These are phyloP conservation scores for Drosophila cracens DNA, from an alignment of 2,888 invertebrate genomes.

Conservation along the genomic window DNA sequence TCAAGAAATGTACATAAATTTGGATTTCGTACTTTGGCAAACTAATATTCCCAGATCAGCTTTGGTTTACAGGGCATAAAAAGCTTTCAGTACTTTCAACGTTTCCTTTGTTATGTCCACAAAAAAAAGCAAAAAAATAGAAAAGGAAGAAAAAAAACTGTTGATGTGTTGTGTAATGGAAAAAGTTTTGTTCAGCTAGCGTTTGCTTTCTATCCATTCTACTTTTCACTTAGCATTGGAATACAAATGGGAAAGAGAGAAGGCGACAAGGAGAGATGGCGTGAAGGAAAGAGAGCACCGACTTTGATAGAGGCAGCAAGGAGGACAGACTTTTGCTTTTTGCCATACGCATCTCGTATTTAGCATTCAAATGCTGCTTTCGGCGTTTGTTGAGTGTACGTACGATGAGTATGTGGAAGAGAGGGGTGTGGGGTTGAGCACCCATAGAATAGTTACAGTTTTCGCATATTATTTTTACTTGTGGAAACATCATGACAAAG, in stretches of 20 bases:
- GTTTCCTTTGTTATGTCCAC: slow-evolving; percentile 70
- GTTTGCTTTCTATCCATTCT: slow-evolving; percentile 73
- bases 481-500: slow-evolving; percentile 26
- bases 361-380: slow-evolving; percentile 45
- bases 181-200: slow-evolving; percentile 77
- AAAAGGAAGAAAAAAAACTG: slow-evolving; percentile 59
- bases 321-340: slow-evolving; percentile 62
- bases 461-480: slow-evolving; percentile 25
- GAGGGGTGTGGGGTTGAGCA: not conserved
- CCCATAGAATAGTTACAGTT: slow-evolving; percentile 51
- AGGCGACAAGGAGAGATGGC: not conserved
- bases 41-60: slow-evolving; percentile 53
- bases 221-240: slow-evolving; percentile 67
- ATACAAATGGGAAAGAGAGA: slow-evolving; percentile 12
- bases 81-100: slow-evolving; percentile 76
- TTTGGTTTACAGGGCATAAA: slow-evolving; percentile 59
- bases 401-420: not conserved
- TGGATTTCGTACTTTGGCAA: slow-evolving; percentile 2
- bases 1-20: not conserved
- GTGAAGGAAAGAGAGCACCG: not conserved
- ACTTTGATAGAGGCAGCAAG: slow-evolving; percentile 14
- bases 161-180: slow-evolving; percentile 78
- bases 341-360: slow-evolving; percentile 52
- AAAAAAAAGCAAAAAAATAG: slow-evolving; percentile 56
- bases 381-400: slow-evolving; percentile 5